Evolutionary conservation across 2,888 invertebrate species (phyloP), one percentile per base, ranked within the genome.

Genomic region (Tetrapedia diversipes): DNA sequence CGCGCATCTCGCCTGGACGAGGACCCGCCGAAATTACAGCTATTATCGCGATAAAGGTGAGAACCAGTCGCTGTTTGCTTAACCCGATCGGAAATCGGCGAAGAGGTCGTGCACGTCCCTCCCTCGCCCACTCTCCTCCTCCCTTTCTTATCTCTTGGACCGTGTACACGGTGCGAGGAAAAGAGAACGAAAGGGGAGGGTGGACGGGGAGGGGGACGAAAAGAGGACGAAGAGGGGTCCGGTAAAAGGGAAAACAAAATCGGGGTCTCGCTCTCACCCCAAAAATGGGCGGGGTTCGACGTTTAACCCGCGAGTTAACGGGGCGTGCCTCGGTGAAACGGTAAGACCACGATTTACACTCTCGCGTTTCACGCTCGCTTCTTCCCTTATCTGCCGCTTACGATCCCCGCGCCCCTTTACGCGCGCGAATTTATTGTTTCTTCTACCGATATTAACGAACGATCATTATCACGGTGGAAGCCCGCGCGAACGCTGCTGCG

Each of bases 1-100:
- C 60, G 49, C 53, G 70, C 45, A 41, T 45, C 34, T 32, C 54
- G 41, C 29, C 24, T 59, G 68, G 61, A 22, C 39, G 71, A 68
- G 41, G 27, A 78, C 80, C n/a, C 69, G 79, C 82, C 87, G 69
- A 88, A 88, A 88, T 88, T 87, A 84, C 84, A 85, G 86, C 84
- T 80, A 87, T 88, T 88, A 88, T 80, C 80, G 76, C 86, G 88
- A 86, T 87, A 86, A 85, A 87, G 87, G 86, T 84, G 88, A 87
- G 86, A 86, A 86, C 68, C 84, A 82, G 80, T 82, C 84, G 84
- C 66, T 88, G 86, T 88, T 88, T 88, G 87, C 77, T 88, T 86
- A 88, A 86, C 86, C 85, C 79, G 84, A 85, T 82, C 78, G 75
- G 53, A 79, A 81, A 85, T 85, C 80, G 69, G 37, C 49, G 54